These are phyloP conservation scores for Erannis defoliaria DNA, from an alignment of 2,888 invertebrate species.

Conservation along the genomic window DNA sequence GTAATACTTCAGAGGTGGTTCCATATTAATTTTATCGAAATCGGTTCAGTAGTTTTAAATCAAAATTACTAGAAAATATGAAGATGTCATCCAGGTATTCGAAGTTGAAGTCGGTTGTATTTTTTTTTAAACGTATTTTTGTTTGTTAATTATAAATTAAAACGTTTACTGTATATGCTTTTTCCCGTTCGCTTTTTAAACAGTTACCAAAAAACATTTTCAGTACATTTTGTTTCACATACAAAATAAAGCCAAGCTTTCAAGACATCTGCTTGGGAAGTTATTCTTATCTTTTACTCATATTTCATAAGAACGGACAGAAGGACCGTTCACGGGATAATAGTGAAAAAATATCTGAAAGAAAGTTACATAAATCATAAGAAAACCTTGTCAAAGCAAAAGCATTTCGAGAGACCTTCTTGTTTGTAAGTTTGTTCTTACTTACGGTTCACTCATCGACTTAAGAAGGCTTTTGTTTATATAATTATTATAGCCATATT, in stretches of 20 bases:
- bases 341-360: constrained; percentile 23
- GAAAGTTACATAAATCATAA: constrained; percentile 29
- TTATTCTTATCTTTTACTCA: constrained; percentile 23
- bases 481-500: no score
- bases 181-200: not conserved
- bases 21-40: no score
- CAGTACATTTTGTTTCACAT: not conserved
- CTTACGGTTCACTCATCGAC: not conserved
- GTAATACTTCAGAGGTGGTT: no score
- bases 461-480: not conserved
- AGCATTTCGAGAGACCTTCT: constrained; percentile 26
- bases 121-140: no score
- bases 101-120: no score
- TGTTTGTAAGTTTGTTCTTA: constrained; percentile 23
- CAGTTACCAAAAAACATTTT: not conserved
- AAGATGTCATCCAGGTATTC: no score
- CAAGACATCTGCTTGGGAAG: constrained; percentile 16
- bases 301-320: constrained; percentile 22
- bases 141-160: no score
- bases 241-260: not conserved
- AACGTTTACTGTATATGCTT: no score
- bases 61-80: no score
- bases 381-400: constrained; percentile 15
- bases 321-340: constrained; percentile 16
- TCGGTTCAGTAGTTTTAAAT: no score